Evolutionary conservation across 1,140 invertebrate genomes (phyloP).

Genomic region (Tigriopus japonicus): DNA sequence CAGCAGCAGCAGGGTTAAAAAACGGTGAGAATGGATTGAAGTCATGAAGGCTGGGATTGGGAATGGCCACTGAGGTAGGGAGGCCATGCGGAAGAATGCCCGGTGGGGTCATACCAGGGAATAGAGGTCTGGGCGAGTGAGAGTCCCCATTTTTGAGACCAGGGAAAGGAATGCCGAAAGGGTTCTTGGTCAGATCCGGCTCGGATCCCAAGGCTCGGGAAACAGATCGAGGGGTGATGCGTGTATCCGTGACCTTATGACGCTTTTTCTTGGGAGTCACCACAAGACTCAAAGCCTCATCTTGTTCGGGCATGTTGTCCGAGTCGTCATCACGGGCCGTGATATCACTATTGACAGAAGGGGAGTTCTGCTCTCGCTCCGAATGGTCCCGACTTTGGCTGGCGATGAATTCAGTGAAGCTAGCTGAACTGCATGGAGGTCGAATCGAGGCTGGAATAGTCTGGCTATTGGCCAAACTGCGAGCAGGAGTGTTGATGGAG

Average conservation of each 20-base stretch:
- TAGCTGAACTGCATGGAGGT: conserved; percentile 24
- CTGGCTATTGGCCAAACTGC: not conserved
- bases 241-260: conserved; percentile 86
- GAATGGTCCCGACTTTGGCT: conserved; percentile 14
- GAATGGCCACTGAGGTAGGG: conserved; percentile 82
- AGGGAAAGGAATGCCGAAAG: conserved; percentile 12
- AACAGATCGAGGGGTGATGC: conserved; percentile 75
- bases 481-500: not conserved
- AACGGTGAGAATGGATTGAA: conserved; percentile 61
- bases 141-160: conserved; percentile 41
- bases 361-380: conserved; percentile 14
- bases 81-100: conserved; percentile 66
- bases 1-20: no score
- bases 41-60: conserved; percentile 83
- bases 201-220: conserved; percentile 49
- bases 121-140: conserved; percentile 77
- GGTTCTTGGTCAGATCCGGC: conserved; percentile 25
- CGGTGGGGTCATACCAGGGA: conserved; percentile 53
- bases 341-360: not conserved
- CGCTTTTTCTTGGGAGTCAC: conserved; percentile 86
- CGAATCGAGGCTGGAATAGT: not conserved
- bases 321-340: conserved; percentile 17
- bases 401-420: conserved; percentile 22
- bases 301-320: conserved; percentile 40
- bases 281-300: conserved; percentile 73